Conservation (phyloP, 2,888 invertebrate species). For the Nebria brevicollis region DNA sequence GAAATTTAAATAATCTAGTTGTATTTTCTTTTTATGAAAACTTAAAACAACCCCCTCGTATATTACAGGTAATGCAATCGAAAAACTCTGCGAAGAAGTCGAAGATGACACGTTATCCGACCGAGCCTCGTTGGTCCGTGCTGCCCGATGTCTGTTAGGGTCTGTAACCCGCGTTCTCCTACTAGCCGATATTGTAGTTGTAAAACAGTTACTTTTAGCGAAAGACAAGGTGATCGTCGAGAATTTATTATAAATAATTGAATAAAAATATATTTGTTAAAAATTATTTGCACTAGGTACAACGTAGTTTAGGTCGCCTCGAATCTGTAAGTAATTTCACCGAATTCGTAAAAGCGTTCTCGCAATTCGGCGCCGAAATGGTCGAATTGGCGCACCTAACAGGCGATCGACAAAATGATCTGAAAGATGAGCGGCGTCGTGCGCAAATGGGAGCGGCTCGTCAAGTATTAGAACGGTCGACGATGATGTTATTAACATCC, state of each 20-base stretch:
- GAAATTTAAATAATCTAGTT: background rate
- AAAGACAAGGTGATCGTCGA: constrained; percentile 85
- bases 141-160: constrained; percentile 91
- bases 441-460: constrained; percentile 97
- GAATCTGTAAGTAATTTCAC: constrained; percentile 92
- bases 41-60: background rate
- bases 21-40: background rate
- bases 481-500: constrained; percentile 95
- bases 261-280: background rate
- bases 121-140: constrained; percentile 83
- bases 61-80: constrained; percentile 85
- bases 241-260: background rate
- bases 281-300: constrained; percentile 67
- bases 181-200: constrained; percentile 96
- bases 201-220: constrained; percentile 93
- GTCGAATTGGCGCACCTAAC: constrained; percentile 96
- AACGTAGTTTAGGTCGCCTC: constrained; percentile 82
- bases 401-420: constrained; percentile 82
- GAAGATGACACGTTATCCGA: constrained; percentile 70
- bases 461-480: constrained; percentile 93
- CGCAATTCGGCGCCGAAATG: constrained; percentile 98
- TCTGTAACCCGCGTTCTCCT: constrained; percentile 96
- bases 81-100: constrained; percentile 86
- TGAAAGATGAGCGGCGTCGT: constrained; percentile 91
- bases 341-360: constrained; percentile 98